Conservation (phyloP, 64 coral and sea anemone species). For the Montipora sp. region DNA sequence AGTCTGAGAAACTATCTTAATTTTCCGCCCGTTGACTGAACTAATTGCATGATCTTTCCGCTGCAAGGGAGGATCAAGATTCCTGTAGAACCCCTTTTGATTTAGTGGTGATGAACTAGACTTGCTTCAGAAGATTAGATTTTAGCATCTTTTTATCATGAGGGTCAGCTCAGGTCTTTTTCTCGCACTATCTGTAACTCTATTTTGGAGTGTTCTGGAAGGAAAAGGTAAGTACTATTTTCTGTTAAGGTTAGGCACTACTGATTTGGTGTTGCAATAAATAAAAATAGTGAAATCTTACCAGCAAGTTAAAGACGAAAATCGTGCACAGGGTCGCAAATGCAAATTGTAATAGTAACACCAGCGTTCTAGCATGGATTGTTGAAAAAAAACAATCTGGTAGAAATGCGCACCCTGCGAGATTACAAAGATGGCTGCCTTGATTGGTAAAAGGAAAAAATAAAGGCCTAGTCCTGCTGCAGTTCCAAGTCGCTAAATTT, state of each 20-base stretch:
- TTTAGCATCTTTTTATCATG: neutral
- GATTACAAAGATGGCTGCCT: no score
- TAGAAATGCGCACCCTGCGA: no score
- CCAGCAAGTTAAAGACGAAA: no score
- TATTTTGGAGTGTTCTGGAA: neutral
- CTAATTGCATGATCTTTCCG: neutral
- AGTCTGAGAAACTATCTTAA: neutral
- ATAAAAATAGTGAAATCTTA: no score
- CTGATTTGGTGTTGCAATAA: no score
- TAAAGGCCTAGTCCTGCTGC: no score
- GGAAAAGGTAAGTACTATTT: constrained; percentile 1
- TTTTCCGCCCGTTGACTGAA: neutral
- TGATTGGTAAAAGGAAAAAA: no score
- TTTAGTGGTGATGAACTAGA: neutral
- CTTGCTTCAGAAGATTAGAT: neutral
- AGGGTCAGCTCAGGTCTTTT: neutral
- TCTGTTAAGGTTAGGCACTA: neutral
- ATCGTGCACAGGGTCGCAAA: no score
- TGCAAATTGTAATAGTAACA: no score
- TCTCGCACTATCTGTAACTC: neutral
- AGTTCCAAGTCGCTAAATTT: no score
- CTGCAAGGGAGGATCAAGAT: neutral
- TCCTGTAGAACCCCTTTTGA: neutral
- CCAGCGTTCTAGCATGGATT: no score
- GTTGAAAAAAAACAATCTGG: no score